Evolutionary conservation across 2,888 invertebrate species (phyloP).

Genomic region (Drosophila subquinaria): DNA sequence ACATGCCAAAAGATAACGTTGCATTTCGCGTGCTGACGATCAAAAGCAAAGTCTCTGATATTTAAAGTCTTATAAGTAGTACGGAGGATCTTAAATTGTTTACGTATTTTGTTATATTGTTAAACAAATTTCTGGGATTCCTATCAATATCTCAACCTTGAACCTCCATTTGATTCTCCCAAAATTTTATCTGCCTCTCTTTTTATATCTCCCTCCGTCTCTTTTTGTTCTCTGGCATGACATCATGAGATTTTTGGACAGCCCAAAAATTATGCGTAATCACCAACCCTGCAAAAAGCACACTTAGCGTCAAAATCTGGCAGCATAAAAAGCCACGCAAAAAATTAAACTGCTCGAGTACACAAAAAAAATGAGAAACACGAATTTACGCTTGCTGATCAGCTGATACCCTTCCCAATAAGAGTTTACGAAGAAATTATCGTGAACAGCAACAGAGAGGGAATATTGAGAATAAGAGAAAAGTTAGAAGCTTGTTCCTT

Average conservation of each 20-base stretch:
- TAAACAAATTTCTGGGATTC: background rate
- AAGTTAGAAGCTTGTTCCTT: too few species aligned
- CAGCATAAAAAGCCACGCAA: constrained; percentile 62
- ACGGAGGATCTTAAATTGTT: background rate
- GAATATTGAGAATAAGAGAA: too few species aligned
- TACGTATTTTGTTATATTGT: background rate
- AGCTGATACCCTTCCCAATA: constrained; percentile 2
- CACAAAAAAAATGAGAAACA: constrained; percentile 18
- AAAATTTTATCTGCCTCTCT: constrained; percentile 10
- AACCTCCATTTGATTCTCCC: constrained; percentile 29
- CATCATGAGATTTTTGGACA: constrained; percentile 65
- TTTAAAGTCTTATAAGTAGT: background rate
- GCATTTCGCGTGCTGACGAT: constrained; percentile 11
- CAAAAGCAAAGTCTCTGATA: constrained; percentile 3
- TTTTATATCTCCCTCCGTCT: background rate
- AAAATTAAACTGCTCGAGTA: constrained; percentile 72
- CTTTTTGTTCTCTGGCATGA: constrained; percentile 45
- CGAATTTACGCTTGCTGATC: background rate
- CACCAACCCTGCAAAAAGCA: constrained; percentile 62
- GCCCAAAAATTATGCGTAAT: constrained; percentile 74
- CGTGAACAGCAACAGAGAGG: background rate
- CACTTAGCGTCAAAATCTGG: constrained; percentile 61
- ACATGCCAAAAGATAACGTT: constrained; percentile 20
- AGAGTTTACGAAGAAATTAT: background rate
- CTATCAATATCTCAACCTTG: constrained; percentile 28